Percentiles rank a stretch among this genome's conserved stretches.
Evolutionary conservation across 2,888 invertebrate genomes (phyloP).

Genomic region (Archips crataeganus): DNA sequence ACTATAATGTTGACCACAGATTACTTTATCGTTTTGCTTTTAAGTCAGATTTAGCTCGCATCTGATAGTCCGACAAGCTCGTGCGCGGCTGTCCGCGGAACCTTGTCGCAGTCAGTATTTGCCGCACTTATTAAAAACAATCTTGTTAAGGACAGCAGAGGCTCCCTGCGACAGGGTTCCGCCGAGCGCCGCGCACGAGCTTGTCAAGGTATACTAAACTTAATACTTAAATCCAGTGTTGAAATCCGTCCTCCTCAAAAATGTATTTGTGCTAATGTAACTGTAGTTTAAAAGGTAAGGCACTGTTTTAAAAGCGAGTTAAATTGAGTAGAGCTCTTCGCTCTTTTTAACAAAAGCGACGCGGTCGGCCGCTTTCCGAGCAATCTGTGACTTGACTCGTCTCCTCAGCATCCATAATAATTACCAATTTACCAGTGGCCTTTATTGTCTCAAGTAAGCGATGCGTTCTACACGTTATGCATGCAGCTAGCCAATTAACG

Average conservation of each 20-base stretch:
- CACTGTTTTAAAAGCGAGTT: conserved; percentile 10
- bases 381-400: conserved; percentile 14
- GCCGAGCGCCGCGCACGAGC: too few relatives aligned
- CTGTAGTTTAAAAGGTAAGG: conserved; percentile 19
- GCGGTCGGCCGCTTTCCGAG: conserved; percentile 49
- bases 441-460: conserved; percentile 11
- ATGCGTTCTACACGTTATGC: conserved; percentile 9
- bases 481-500: conserved; percentile 24
- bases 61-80: too few relatives aligned
- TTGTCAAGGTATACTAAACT: too few relatives aligned
- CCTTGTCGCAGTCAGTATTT: too few relatives aligned
- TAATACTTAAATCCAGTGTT: neutral
- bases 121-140: too few relatives aligned
- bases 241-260: neutral
- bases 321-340: conserved; percentile 44
- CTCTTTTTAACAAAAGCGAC: conserved; percentile 56
- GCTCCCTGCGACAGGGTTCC: too few relatives aligned
- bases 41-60: neutral
- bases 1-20: neutral
- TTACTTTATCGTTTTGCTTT: neutral
- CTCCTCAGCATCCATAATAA: conserved; percentile 20
- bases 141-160: too few relatives aligned
- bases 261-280: neutral
- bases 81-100: too few relatives aligned
- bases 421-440: conserved; percentile 14